Percentiles rank a stretch among this genome's conserved stretches.
phyloP scores from a whole-genome alignment of 2,888 invertebrate genomes.

The Rhagonycha lutea region DNA sequence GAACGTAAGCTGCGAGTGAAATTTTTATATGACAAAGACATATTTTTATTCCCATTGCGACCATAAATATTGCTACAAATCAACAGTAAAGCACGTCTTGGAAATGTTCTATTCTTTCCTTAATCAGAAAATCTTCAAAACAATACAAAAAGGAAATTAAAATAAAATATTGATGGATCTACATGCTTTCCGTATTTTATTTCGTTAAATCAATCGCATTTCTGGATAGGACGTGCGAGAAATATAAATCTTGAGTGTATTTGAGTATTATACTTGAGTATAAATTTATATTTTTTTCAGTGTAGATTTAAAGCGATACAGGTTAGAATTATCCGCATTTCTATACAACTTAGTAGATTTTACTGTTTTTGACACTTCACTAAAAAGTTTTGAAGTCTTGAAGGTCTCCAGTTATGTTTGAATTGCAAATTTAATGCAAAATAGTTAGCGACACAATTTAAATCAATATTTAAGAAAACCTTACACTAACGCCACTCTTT shows the following conservation, averaged over 20 bases:
- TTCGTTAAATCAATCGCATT: neutral
- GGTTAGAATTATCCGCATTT: neutral
- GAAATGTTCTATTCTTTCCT: neutral
- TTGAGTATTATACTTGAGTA: too few species aligned
- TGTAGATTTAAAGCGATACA: neutral
- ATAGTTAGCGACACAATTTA: neutral
- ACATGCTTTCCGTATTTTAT: neutral
- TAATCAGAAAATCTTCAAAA: neutral
- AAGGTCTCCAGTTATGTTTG: neutral
- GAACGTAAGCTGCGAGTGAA: neutral
- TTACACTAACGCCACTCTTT: neutral
- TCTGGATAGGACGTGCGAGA: neutral
- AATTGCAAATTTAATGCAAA: neutral
- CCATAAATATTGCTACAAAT: constrained; percentile 3
- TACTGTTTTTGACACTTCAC: neutral
- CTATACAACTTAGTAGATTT: neutral
- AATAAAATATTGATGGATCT: neutral
- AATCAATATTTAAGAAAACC: neutral
- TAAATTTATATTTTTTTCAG: neutral
- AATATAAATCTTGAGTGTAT: too few species aligned
- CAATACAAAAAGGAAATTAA: neutral
- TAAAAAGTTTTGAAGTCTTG: neutral
- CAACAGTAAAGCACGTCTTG: neutral
- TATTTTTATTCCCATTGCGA: neutral
- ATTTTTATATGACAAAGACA: neutral